Conservation (phyloP, 92 coral and sea anemone genomes). For the Phenganax marumi region DNA sequence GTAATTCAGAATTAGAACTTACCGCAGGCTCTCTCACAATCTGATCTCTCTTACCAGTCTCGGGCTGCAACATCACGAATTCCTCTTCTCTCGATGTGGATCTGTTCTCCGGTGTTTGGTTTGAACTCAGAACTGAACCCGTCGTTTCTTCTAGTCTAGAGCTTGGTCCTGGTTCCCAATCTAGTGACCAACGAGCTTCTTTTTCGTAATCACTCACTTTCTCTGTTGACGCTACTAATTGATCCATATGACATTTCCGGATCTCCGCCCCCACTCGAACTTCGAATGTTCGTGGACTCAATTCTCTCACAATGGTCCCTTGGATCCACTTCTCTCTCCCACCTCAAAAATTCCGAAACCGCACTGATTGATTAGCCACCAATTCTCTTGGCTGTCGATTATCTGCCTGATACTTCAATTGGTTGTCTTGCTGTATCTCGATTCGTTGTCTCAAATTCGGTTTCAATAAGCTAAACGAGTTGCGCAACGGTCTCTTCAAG, state of each 20-base stretch:
- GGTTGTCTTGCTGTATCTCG: too few species aligned
- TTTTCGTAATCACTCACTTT: too few species aligned
- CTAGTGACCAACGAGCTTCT: neutral
- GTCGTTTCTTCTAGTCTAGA: neutral
- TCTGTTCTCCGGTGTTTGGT: too few species aligned
- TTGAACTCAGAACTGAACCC: neutral
- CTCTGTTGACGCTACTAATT: too few species aligned
- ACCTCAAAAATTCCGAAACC: constrained; percentile 51
- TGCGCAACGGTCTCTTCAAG: constrained; percentile 25
- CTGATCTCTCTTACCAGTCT: too few species aligned
- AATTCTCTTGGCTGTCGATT: constrained; percentile 40
- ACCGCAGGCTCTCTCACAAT: too few species aligned
- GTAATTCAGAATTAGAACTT: too few species aligned
- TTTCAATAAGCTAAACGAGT: too few species aligned
- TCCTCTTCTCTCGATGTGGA: too few species aligned
- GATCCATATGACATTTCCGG: constrained; percentile 59
- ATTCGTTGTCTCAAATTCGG: too few species aligned
- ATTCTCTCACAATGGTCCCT: constrained; percentile 31
- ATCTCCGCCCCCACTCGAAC: too few species aligned
- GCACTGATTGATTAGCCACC: constrained; percentile 40
- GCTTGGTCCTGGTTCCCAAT: neutral
- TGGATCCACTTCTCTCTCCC: constrained; percentile 54
- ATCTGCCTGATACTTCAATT: neutral
- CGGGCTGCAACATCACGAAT: too few species aligned
- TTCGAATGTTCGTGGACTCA: constrained; percentile 53